Conservation (phyloP, 2,888 invertebrate genomes). For the Limnephilus marmoratus region DNA sequence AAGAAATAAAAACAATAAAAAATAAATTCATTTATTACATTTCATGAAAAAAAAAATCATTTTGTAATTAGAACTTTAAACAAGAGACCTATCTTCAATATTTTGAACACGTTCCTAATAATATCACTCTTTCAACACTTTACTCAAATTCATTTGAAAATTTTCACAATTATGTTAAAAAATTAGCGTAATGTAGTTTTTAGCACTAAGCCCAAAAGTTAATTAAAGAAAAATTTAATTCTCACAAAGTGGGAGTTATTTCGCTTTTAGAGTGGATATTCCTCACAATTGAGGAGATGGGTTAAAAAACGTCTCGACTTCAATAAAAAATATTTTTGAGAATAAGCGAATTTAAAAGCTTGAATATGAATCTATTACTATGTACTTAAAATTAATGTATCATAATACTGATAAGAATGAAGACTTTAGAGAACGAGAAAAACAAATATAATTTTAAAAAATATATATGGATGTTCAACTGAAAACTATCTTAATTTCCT, state of each 20-base stretch:
- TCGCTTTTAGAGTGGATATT: background rate
- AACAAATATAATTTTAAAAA: too few relatives aligned
- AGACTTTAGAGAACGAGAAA: too few relatives aligned
- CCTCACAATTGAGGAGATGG: background rate
- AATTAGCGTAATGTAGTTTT: background rate
- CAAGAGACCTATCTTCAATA: too few relatives aligned
- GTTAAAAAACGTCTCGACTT: background rate
- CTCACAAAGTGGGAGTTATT: background rate
- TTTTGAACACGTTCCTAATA: background rate
- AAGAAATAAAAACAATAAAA: too few relatives aligned
- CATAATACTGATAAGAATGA: too few relatives aligned
- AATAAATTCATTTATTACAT: too few relatives aligned
- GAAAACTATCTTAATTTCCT: too few relatives aligned
- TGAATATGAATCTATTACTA: background rate
- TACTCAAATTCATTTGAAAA: background rate
- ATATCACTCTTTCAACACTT: background rate
- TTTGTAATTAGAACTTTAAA: too few relatives aligned
- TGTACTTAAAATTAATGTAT: too few relatives aligned
- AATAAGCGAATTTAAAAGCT: background rate
- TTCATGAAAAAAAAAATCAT: too few relatives aligned
- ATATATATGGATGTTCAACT: too few relatives aligned
- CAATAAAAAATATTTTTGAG: background rate
- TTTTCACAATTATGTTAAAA: background rate
- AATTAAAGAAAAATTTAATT: background rate
- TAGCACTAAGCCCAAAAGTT: background rate